These are phyloP conservation scores for Zaprionus taronus DNA, from an alignment of 1,140 invertebrate species.

Conservation along the genomic window DNA sequence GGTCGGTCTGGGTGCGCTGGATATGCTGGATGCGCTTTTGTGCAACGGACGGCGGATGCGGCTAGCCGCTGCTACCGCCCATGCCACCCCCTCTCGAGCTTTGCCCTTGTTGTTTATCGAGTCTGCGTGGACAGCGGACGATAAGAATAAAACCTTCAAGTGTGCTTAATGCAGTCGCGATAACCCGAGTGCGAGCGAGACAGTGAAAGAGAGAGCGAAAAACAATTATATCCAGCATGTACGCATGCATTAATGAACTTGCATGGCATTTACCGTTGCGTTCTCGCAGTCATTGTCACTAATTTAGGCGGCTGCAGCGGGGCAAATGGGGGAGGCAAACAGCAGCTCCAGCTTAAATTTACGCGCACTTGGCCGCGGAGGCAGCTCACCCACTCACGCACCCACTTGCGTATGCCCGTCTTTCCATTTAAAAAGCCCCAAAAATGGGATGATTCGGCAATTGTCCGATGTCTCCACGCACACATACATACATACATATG, in stretches of 20 bases:
- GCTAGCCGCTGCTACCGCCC: not conserved
- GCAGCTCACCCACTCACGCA: not conserved
- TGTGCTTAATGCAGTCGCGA: slow-evolving; percentile 24
- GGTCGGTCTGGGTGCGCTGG: slow-evolving; percentile 31
- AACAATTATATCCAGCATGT: slow-evolving; percentile 8
- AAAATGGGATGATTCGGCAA: slow-evolving; percentile 55
- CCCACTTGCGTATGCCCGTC: not conserved
- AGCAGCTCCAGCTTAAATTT: slow-evolving; percentile 28
- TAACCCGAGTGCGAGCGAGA: not conserved
- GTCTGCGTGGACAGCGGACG: slow-evolving; percentile 57
- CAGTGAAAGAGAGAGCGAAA: not conserved
- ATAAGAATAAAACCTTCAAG: slow-evolving; percentile 70
- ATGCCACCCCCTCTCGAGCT: not conserved
- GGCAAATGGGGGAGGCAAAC: not conserved
- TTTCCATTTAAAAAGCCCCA: slow-evolving; percentile 9
- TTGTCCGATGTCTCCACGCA: slow-evolving; percentile 39
- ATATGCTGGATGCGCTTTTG: slow-evolving; percentile 53
- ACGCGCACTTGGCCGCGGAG: slow-evolving; percentile 9
- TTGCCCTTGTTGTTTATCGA: slow-evolving; percentile 52
- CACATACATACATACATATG: slow-evolving; percentile 7
- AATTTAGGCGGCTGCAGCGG: slow-evolving; percentile 39
- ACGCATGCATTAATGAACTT: slow-evolving; percentile 22
- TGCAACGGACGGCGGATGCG: slow-evolving; percentile 44
- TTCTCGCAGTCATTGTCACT: slow-evolving; percentile 43
- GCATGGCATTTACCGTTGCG: slow-evolving; percentile 14